Percentiles rank a stretch among this genome's conserved stretches.
Conservation (phyloP, 2,888 invertebrate genomes). For the Hetaerina titia region DNA sequence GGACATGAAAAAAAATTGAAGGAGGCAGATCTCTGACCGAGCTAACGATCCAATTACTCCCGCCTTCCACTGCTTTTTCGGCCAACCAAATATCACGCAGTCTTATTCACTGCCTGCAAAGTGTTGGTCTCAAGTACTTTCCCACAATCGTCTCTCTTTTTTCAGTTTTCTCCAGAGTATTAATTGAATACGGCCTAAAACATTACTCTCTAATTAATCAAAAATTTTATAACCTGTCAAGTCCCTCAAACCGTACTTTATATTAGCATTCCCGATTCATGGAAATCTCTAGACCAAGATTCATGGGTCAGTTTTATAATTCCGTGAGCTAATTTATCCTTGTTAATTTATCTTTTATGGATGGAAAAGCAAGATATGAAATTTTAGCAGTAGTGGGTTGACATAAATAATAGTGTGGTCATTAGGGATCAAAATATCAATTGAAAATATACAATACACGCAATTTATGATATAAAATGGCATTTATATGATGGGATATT, state of each 20-base stretch:
- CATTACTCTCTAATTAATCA: background rate
- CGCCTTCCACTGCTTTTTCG: background rate
- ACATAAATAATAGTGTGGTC: no score
- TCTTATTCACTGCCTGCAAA: background rate
- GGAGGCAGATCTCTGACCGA: background rate
- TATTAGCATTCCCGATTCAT: no score
- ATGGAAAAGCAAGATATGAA: no score
- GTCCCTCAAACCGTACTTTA: background rate
- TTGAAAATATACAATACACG: no score
- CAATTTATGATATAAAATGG: no score
- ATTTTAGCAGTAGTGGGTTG: no score
- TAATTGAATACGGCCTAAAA: background rate
- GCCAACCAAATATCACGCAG: constrained; percentile 17
- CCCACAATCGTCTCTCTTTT: background rate
- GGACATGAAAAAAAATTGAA: background rate
- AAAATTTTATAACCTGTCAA: background rate
- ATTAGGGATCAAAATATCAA: no score
- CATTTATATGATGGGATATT: no score
- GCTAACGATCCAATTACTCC: constrained; percentile 60
- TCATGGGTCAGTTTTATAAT: no score
- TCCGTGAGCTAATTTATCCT: no score
- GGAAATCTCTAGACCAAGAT: no score
- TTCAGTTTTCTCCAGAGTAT: background rate
- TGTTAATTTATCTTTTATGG: no score
- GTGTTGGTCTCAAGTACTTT: background rate